phyloP scores from a whole-genome alignment of 2,888 invertebrate genomes.

The Axea sp. region DNA sequence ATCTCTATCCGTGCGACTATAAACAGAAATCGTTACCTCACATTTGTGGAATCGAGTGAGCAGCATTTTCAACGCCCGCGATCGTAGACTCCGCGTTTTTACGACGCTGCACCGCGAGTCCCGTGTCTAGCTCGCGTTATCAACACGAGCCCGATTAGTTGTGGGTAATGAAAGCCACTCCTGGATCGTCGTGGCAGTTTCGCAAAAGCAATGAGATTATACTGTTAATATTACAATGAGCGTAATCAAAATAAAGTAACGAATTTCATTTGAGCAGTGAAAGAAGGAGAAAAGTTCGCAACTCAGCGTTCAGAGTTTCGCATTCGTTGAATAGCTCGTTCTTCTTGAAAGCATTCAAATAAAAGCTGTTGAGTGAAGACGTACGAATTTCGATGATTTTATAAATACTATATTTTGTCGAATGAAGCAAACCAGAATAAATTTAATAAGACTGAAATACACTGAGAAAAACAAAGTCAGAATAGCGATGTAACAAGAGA shows the following conservation, averaged over 20 bases:
- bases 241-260: slow-evolving; percentile 3
- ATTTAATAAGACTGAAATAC: too few species aligned
- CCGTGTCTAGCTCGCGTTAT: slow-evolving; percentile 21
- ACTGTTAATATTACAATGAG: slow-evolving; percentile 20
- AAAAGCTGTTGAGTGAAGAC: too few species aligned
- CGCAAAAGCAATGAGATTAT: neutral
- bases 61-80: slow-evolving; percentile 61
- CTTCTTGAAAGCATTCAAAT: too few species aligned
- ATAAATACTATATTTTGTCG: too few species aligned
- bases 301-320: too few species aligned
- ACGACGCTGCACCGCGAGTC: slow-evolving; percentile 44
- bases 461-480: too few species aligned
- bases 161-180: slow-evolving; percentile 31
- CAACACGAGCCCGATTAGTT: slow-evolving; percentile 16
- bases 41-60: slow-evolving; percentile 63
- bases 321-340: too few species aligned
- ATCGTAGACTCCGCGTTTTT: slow-evolving; percentile 68
- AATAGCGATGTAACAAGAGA: too few species aligned
- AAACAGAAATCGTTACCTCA: slow-evolving; percentile 60
- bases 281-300: too few species aligned
- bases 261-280: slow-evolving; percentile 26
- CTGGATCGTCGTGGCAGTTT: neutral
- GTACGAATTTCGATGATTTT: too few species aligned
- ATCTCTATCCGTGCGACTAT: slow-evolving; percentile 22
- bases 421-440: too few species aligned